Percentiles rank a stretch among this genome's conserved stretches.
Conservation (phyloP, 2,888 invertebrate genomes). For the Chelonus formosanus region DNA sequence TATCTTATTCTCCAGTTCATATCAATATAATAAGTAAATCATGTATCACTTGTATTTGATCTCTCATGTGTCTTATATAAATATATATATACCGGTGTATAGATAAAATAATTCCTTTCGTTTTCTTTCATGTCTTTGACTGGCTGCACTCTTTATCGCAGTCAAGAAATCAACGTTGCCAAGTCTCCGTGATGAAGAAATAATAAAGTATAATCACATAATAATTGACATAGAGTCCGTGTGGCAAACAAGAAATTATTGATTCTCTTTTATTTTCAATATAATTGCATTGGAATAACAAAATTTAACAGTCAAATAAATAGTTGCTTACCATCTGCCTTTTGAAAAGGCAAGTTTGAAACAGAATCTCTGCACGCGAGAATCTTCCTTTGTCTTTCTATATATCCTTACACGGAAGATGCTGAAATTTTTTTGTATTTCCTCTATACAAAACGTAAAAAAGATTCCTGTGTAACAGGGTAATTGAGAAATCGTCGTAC, state of each 20-base stretch:
- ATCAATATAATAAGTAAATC: conserved; percentile 30
- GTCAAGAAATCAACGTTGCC: conserved; percentile 38
- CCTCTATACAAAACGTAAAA: conserved; percentile 10
- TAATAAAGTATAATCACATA: not conserved
- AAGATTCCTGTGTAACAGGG: conserved; percentile 15
- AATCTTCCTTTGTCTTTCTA: conserved; percentile 11
- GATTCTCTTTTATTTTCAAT: too few species aligned
- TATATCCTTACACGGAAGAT: too few species aligned
- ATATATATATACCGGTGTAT: not conserved
- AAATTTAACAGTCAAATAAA: conserved; percentile 13
- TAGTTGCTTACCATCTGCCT: conserved; percentile 22
- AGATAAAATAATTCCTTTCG: conserved; percentile 25
- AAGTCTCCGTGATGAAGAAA: conserved; percentile 1
- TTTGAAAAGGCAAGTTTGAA: not conserved
- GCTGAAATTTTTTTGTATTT: not conserved
- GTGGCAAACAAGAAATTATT: not conserved
- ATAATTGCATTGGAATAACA: not conserved
- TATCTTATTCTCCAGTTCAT: conserved; percentile 26
- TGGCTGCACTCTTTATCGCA: conserved; percentile 20
- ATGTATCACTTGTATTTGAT: conserved; percentile 3
- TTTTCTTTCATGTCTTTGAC: conserved; percentile 11
- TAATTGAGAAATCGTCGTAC: conserved; percentile 37
- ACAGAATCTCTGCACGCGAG: conserved; percentile 23
- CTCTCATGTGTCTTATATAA: not conserved
- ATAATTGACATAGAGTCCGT: too few species aligned